These are phyloP conservation scores for Equus przewalskii DNA, from an alignment of 2,113 vertebrate genomes.

Conservation along the genomic window DNA sequence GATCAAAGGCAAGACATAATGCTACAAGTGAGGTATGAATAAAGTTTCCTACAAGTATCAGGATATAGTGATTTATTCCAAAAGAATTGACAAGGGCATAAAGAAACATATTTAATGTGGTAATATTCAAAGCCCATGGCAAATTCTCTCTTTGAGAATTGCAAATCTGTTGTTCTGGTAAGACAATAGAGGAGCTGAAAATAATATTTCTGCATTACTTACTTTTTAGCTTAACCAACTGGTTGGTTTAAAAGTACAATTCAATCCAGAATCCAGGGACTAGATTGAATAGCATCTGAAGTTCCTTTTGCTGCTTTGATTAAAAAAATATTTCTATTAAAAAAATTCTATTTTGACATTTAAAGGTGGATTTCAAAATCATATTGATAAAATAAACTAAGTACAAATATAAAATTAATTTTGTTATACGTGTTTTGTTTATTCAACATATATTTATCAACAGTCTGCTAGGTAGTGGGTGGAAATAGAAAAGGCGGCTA, in stretches of 20 bases:
- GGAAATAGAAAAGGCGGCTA: neutral
- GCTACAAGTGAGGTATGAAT: neutral
- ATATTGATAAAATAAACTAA: neutral
- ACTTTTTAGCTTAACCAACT: neutral
- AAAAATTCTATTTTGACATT: neutral
- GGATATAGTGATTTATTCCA: neutral
- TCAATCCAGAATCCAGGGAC: neutral
- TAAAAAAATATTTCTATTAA: slow-evolving; percentile 10
- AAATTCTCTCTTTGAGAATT: neutral
- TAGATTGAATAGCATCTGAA: neutral
- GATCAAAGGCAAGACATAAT: neutral
- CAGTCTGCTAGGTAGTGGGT: neutral
- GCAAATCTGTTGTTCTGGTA: neutral
- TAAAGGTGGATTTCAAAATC: neutral
- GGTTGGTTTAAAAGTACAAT: neutral
- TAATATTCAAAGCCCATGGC: neutral
- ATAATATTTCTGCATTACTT: neutral
- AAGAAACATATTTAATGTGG: neutral
- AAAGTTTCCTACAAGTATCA: neutral
- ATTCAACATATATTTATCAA: neutral
- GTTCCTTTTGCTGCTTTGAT: neutral
- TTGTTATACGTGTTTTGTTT: neutral
- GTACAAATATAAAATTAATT: neutral
- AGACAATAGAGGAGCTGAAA: neutral
- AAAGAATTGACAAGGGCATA: neutral